Evolutionary conservation across 2,113 vertebrate genomes (phyloP).

Genomic region (Brienomyrus brachyistius): DNA sequence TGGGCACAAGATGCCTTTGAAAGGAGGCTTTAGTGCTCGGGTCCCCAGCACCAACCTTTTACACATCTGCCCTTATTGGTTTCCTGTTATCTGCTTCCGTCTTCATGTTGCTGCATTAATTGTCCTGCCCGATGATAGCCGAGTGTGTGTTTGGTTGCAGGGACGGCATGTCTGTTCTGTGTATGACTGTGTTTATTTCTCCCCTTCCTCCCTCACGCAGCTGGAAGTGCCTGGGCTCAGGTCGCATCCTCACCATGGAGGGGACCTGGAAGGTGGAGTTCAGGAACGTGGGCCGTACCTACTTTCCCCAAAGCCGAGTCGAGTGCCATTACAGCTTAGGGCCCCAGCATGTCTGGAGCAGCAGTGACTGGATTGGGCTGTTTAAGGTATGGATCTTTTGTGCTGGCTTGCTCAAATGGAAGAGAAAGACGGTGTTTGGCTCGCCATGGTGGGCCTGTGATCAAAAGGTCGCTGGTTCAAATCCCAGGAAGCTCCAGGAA

Average conservation of each 20-base stretch:
- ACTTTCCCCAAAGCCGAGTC: slow-evolving; percentile 78
- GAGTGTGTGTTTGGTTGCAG: not conserved
- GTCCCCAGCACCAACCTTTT: not conserved
- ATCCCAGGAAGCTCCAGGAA: not conserved
- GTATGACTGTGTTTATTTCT: not conserved
- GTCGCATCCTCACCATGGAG: slow-evolving; percentile 62
- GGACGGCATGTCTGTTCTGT: not conserved
- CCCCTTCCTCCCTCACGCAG: not conserved
- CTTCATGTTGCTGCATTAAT: not conserved
- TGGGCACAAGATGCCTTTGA: not conserved
- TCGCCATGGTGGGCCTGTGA: not conserved
- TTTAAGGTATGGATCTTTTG: slow-evolving; percentile 66
- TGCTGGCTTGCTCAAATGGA: not conserved
- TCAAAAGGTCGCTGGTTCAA: not conserved
- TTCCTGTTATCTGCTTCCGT: not conserved
- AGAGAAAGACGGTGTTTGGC: not conserved
- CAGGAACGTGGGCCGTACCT: slow-evolving; percentile 72
- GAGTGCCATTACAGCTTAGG: slow-evolving; percentile 80
- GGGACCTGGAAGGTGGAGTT: slow-evolving; percentile 66
- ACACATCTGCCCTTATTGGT: not conserved
- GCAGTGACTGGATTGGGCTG: slow-evolving; percentile 82
- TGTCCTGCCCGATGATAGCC: not conserved
- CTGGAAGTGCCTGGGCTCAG: slow-evolving; percentile 8
- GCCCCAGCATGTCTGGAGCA: slow-evolving; percentile 60
- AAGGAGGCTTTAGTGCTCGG: not conserved